phyloP scores from a whole-genome alignment of 1,140 invertebrate genomes.

The Oncopodura yosiiana region DNA sequence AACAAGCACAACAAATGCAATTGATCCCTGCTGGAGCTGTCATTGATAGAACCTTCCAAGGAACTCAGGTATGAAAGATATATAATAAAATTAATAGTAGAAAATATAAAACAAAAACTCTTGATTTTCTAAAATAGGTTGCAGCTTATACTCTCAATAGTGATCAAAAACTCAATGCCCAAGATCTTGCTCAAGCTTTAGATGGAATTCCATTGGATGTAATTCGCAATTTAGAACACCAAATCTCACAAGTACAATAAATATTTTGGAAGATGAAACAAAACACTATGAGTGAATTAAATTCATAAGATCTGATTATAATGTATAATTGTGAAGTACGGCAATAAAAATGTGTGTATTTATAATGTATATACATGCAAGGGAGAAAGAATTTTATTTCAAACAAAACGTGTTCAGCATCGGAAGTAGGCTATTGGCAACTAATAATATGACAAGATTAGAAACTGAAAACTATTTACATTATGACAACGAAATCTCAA shows the following conservation, averaged over 20 bases:
- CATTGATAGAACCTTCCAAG: constrained; percentile 23
- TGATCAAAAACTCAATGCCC: constrained; percentile 21
- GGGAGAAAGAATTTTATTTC: too few species aligned
- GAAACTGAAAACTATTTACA: too few species aligned
- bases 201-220: constrained; percentile 25
- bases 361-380: too few species aligned
- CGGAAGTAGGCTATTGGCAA: too few species aligned
- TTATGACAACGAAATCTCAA: too few species aligned
- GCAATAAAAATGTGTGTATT: too few species aligned
- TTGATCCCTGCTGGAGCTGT: constrained; percentile 22
- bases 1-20: constrained; percentile 26
- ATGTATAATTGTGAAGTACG: too few species aligned
- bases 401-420: too few species aligned
- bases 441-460: too few species aligned
- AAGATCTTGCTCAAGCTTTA: constrained; percentile 20
- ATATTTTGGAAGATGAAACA: neutral
- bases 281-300: neutral
- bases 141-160: constrained; percentile 26
- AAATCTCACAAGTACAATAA: constrained; percentile 27
- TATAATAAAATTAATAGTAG: neutral
- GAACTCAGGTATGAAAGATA: constrained; percentile 20
- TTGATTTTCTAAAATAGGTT: constrained; percentile 4
- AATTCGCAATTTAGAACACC: constrained; percentile 26
- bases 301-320: too few species aligned
- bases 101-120: neutral